Conservation (phyloP, 2,888 invertebrate species). For the Nemotelus nigrinus region DNA sequence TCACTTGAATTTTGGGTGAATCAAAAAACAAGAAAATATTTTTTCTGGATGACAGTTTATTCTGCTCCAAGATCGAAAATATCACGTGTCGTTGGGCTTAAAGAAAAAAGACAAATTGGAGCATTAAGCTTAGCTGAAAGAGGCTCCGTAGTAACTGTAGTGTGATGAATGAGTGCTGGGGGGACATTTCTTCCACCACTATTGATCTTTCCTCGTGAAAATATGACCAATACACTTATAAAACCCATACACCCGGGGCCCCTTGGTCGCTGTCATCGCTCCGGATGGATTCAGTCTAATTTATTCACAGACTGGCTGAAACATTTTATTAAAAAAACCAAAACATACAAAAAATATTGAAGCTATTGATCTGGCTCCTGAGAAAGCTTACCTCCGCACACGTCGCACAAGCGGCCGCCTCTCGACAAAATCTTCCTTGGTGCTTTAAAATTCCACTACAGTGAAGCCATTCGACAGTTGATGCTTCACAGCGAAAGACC, state of each 20-base stretch:
- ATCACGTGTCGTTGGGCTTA: background rate
- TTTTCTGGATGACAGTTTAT: no score
- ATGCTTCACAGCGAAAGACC: background rate
- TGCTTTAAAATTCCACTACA: background rate
- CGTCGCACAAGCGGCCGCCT: background rate
- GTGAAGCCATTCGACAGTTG: background rate
- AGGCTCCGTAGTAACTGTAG: background rate
- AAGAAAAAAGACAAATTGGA: background rate
- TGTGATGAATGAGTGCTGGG: background rate
- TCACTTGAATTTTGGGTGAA: no score
- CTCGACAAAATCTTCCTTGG: background rate
- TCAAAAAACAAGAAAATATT: no score
- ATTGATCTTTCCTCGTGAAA: background rate
- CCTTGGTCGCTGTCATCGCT: background rate
- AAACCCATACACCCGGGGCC: background rate
- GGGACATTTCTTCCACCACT: background rate
- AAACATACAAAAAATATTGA: no score
- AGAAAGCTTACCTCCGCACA: background rate
- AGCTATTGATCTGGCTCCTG: background rate
- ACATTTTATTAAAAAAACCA: no score
- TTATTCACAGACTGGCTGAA: background rate
- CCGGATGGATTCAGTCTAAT: constrained; percentile 1
- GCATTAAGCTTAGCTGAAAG: background rate
- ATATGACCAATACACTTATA: background rate
- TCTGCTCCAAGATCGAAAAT: background rate